These are phyloP conservation scores for Tinea pellionella DNA, from an alignment of 2,888 invertebrate species.

Conservation along the genomic window DNA sequence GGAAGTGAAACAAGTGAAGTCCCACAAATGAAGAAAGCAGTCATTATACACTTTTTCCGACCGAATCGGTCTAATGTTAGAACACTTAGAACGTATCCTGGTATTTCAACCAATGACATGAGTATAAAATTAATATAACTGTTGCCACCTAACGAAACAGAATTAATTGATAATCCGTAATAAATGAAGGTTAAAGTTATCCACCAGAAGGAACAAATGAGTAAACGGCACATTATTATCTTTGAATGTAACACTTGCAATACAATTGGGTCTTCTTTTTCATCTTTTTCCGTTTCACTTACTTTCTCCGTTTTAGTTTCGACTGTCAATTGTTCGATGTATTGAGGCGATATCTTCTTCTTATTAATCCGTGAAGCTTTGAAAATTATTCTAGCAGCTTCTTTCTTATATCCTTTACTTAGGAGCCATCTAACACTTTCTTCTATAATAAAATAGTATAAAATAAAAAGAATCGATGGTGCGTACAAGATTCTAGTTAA, in stretches of 20 bases:
- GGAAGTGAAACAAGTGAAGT: constrained; percentile 68
- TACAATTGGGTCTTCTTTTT: constrained; percentile 23
- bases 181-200: constrained; percentile 82
- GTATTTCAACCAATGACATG: constrained; percentile 73
- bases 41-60: constrained; percentile 67
- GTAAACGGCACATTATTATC: constrained; percentile 59
- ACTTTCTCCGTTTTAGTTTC: neutral
- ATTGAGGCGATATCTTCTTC: neutral
- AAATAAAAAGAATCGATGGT: constrained; percentile 72
- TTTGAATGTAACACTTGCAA: constrained; percentile 60
- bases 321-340: neutral
- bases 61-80: constrained; percentile 70
- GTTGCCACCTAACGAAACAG: constrained; percentile 79
- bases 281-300: neutral
- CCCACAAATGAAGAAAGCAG: constrained; percentile 70
- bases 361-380: constrained; percentile 7
- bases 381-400: constrained; percentile 35
- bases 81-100: constrained; percentile 71
- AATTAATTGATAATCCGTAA: constrained; percentile 83
- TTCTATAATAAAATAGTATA: constrained; percentile 72
- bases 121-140: constrained; percentile 83
- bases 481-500: constrained; percentile 72
- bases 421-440: constrained; percentile 80
- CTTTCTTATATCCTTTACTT: constrained; percentile 64
- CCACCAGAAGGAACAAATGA: constrained; percentile 82